Conservation (phyloP, 2,113 vertebrate species). For the Paraplagusia blochii region DNA sequence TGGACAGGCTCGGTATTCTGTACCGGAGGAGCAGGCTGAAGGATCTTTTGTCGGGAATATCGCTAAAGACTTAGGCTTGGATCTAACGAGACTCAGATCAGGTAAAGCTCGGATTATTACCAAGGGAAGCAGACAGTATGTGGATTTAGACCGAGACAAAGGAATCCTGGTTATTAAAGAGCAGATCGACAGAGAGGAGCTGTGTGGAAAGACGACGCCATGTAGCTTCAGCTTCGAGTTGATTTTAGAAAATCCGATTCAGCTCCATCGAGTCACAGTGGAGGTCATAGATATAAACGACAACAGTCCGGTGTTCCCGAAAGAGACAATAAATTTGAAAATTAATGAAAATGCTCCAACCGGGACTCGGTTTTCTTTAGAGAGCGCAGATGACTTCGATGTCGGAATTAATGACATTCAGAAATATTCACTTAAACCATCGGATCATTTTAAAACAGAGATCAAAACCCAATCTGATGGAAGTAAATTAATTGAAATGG, state of each 20-base stretch:
- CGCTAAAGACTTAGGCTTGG: slow-evolving; percentile 74
- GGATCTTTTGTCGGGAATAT: slow-evolving; percentile 79
- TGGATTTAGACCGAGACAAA: slow-evolving; percentile 71
- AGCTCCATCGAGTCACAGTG: slow-evolving; percentile 68
- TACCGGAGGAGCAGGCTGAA: slow-evolving; percentile 76
- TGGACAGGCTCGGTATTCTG: slow-evolving; percentile 66
- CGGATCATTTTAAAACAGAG: slow-evolving; percentile 64
- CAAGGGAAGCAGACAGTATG: slow-evolving; percentile 68
- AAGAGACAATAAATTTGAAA: slow-evolving; percentile 44
- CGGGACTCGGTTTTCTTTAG: slow-evolving; percentile 50
- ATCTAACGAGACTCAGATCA: slow-evolving; percentile 65
- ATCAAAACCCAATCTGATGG: slow-evolving; percentile 47
- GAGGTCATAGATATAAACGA: slow-evolving; percentile 73
- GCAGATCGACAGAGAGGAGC: slow-evolving; percentile 79
- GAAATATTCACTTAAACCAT: slow-evolving; percentile 53
- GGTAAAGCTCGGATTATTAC: slow-evolving; percentile 74
- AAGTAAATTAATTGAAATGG: slow-evolving; percentile 54
- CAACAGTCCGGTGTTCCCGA: slow-evolving; percentile 64
- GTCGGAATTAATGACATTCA: slow-evolving; percentile 68
- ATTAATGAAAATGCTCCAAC: slow-evolving; percentile 48
- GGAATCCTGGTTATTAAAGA: slow-evolving; percentile 72
- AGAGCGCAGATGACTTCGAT: slow-evolving; percentile 63
- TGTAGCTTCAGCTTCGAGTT: slow-evolving; percentile 80
- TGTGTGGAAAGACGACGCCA: slow-evolving; percentile 75
- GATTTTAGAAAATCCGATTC: slow-evolving; percentile 74